Evolutionary conservation across 2,888 invertebrate species (phyloP), one percentile per base, ranked within the genome.

Genomic region (Gortyna flavago): DNA sequence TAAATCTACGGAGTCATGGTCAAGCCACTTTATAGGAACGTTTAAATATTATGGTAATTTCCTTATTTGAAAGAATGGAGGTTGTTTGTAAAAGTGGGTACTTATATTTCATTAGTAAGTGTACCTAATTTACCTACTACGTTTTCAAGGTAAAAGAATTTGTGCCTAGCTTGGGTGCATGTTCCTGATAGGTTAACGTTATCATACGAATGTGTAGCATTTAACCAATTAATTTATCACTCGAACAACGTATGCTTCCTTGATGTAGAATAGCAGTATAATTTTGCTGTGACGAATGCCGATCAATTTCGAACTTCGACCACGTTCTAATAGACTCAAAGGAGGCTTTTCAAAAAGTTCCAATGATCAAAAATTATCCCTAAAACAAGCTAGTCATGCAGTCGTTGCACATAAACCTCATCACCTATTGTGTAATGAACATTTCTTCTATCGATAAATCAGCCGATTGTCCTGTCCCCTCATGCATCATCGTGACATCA

Each of bases 401-500:
- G 32, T 68, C 18, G 7, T 70, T 69, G 64, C 61, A 80, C 29
- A 66, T 66, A 76, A 61, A 69, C 64, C 61, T 85, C 70, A 73
- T 76, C 81, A 85, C 59, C 54, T 35, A 73, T 85, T 83, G 81
- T 71, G 70, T 77, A 71, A 81, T 85, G 76, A 80, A 65, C 41
- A 85, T 83, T 81, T 83, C 76, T 81, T 83, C 72, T 68, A 73
- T 85, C 64, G 32, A 85, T 83, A 85, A 57, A 85, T 81, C 85
- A 81, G 71, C 48, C 70, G 83, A 81, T 83, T 83, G 83, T 83
- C 81, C 64, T 76, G 73, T 81, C 72, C 44, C 64, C 32, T 72
- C 74, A 75, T 86, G 70, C 77, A 84, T 87, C 87, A 87, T 73
- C 64, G 67, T 90, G 90, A 90, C 87, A 88, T 90, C 87, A 89